phyloP scores from a whole-genome alignment of 2,888 invertebrate species.

The Drosophila greeni region DNA sequence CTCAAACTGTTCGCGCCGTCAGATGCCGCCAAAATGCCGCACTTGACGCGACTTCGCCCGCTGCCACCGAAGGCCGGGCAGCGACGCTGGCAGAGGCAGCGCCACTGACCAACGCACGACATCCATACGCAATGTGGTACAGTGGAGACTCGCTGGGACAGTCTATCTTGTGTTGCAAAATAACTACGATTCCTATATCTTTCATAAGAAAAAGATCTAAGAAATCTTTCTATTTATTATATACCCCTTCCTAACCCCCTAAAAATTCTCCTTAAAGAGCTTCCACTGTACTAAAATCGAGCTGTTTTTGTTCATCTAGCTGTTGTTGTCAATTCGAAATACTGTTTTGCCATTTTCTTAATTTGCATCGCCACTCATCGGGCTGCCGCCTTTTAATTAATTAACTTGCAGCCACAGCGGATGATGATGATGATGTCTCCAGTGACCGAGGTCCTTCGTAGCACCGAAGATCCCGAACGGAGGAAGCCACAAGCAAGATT shows the following conservation, averaged over 20 bases:
- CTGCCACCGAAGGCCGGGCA: conserved; percentile 61
- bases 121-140: conserved; percentile 52
- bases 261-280: neutral
- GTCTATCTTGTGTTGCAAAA: no score
- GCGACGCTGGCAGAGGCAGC: conserved; percentile 39
- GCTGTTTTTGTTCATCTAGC: conserved; percentile 6
- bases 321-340: conserved; percentile 46
- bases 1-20: conserved; percentile 49
- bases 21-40: conserved; percentile 28
- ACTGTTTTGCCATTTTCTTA: conserved; percentile 71
- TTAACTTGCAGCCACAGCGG: conserved; percentile 48
- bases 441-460: conserved; percentile 67
- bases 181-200: no score
- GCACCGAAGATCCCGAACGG: conserved; percentile 23
- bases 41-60: conserved; percentile 24
- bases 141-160: neutral
- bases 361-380: conserved; percentile 66
- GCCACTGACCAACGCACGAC: conserved; percentile 48
- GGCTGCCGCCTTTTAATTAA: conserved; percentile 62
- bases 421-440: conserved; percentile 49
- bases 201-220: no score
- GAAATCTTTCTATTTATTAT: no score
- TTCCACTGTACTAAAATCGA: conserved; percentile 9
- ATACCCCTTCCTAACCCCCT: neutral
- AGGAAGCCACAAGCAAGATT: conserved; percentile 55